Evolutionary conservation across 2,888 invertebrate genomes (phyloP).

Genomic region (Ophioninae sp.): DNA sequence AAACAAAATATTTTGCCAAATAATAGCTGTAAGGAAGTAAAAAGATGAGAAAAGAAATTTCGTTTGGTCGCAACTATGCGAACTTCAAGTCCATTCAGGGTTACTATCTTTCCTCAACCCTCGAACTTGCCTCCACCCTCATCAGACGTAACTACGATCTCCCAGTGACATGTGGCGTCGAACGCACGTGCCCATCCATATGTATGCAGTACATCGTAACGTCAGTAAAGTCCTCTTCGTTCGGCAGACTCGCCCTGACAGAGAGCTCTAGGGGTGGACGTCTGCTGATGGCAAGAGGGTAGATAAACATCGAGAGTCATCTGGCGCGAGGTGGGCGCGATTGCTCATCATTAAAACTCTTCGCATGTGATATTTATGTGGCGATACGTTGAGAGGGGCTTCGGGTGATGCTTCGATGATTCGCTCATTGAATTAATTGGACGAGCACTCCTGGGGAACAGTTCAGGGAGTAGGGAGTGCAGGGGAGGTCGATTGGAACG

Average conservation of each 20-base stretch:
- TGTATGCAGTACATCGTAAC: slow-evolving; percentile 5
- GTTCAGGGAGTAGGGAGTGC: not conserved
- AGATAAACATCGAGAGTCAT: slow-evolving; percentile 80
- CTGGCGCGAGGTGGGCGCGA: slow-evolving; percentile 69
- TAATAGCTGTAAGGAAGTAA: too few species aligned
- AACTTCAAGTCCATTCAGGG: too few species aligned
- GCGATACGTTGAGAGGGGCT: slow-evolving; percentile 11
- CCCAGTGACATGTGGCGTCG: slow-evolving; percentile 63
- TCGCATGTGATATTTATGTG: slow-evolving; percentile 52
- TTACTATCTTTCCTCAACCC: not conserved
- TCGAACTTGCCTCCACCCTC: not conserved
- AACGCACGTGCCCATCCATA: not conserved
- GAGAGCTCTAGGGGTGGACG: slow-evolving; percentile 66
- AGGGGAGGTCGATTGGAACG: not conserved
- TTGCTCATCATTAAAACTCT: slow-evolving; percentile 75
- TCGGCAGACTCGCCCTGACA: slow-evolving; percentile 61
- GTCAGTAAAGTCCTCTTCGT: slow-evolving; percentile 70
- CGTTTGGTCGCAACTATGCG: too few species aligned
- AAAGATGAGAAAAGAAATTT: too few species aligned
- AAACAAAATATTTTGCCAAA: too few species aligned
- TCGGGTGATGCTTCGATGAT: slow-evolving; percentile 70
- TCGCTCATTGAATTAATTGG: slow-evolving; percentile 79
- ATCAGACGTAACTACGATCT: not conserved
- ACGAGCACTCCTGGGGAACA: slow-evolving; percentile 12
- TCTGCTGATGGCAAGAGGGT: slow-evolving; percentile 79